Conservation (phyloP, 1,140 invertebrate species). For the Lamellibrachia luymesi region DNA sequence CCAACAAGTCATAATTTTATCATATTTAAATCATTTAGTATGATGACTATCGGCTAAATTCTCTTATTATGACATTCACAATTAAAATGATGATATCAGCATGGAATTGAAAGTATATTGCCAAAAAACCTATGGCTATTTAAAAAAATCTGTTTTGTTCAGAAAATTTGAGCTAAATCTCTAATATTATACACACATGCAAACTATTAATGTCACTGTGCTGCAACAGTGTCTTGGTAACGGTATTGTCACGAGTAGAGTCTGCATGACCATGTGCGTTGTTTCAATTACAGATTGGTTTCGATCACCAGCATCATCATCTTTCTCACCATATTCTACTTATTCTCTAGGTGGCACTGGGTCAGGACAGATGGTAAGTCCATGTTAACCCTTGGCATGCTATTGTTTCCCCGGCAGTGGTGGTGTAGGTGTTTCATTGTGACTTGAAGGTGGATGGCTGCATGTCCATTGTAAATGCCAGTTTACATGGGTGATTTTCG, state of each 20-base stretch:
- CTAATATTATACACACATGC: no score
- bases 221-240: background rate
- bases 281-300: conserved; percentile 5
- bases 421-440: background rate
- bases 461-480: background rate
- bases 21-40: no score
- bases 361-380: background rate
- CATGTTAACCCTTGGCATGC: background rate
- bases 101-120: no score
- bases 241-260: background rate
- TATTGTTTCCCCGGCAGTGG: background rate
- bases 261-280: background rate
- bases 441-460: background rate
- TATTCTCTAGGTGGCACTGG: background rate
- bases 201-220: background rate
- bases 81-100: no score
- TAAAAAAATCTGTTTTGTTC: no score
- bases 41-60: no score
- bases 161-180: no score
- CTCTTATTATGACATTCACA: no score
- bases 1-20: no score
- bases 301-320: background rate
- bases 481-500: background rate
- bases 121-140: no score
- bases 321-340: background rate